phyloP scores from a whole-genome alignment of 2,888 invertebrate genomes.

The Dolichopus griseipennis region DNA sequence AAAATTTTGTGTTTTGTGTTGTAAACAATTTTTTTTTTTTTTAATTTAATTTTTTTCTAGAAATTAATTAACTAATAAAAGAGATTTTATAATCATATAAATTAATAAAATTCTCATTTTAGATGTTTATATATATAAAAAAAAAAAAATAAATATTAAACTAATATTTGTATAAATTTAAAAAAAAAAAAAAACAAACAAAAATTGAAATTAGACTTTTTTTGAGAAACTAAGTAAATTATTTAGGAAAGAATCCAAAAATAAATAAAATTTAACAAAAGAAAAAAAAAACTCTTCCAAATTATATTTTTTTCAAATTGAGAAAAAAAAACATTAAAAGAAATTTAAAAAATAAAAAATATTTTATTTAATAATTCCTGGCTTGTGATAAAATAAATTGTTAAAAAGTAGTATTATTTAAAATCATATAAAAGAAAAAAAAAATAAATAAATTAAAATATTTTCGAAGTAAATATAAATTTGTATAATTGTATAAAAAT shows the following conservation, averaged over 20 bases:
- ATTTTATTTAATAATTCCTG: constrained; percentile 4
- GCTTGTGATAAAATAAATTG: constrained; percentile 6
- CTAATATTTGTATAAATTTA: constrained; percentile 22
- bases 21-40: too few species aligned
- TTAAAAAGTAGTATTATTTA: constrained; percentile 1
- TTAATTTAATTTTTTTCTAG: too few species aligned
- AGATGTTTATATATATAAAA: background rate
- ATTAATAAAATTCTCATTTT: background rate
- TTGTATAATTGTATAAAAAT: background rate
- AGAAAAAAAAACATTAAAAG: background rate
- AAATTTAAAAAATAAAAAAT: background rate
- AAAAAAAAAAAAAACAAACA: too few species aligned
- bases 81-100: too few species aligned
- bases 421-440: background rate
- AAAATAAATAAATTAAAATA: background rate
- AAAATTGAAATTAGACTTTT: background rate
- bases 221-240: constrained; percentile 14
- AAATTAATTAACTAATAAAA: too few species aligned
- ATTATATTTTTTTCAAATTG: constrained; percentile 4
- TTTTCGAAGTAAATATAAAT: background rate
- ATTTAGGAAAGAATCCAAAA: constrained; percentile 19
- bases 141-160: too few species aligned
- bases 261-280: constrained; percentile 15
- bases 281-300: constrained; percentile 7
- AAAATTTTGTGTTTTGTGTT: too few species aligned